Conservation (phyloP, 2,113 vertebrate species). For the Mustela lutreola region DNA sequence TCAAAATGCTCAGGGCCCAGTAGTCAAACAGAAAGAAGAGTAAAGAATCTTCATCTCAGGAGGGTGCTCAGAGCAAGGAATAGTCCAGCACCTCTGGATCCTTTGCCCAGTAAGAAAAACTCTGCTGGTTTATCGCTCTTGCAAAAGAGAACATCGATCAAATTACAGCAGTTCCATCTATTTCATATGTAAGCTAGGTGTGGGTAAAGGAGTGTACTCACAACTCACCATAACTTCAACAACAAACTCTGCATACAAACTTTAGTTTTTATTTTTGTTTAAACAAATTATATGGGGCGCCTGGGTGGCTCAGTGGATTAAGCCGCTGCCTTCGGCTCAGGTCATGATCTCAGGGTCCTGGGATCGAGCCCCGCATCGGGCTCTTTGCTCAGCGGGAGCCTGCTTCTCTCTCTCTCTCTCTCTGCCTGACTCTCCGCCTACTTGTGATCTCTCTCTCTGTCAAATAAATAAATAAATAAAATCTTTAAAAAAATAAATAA, state of each 20-base stretch:
- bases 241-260: neutral
- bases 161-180: conserved; percentile 8
- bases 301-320: too few species aligned
- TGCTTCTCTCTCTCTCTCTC: too few species aligned
- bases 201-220: neutral
- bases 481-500: too few species aligned
- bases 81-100: neutral
- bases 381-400: too few species aligned
- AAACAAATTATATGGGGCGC: conserved; percentile 35
- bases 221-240: conserved; percentile 30
- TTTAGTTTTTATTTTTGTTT: conserved; percentile 27
- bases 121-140: neutral
- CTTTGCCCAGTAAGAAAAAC: conserved; percentile 17
- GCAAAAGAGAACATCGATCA: conserved; percentile 41
- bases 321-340: too few species aligned
- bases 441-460: too few species aligned
- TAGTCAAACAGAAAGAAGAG: neutral
- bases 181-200: neutral
- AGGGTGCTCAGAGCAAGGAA: neutral
- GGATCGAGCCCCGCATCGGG: too few species aligned
- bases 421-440: too few species aligned
- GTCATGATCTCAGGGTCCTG: too few species aligned
- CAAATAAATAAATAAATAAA: too few species aligned
- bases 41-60: neutral
- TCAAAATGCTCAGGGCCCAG: neutral